These are phyloP conservation scores for Agapetus fuscipes DNA, from an alignment of 2,888 invertebrate genomes.

Conservation along the genomic window DNA sequence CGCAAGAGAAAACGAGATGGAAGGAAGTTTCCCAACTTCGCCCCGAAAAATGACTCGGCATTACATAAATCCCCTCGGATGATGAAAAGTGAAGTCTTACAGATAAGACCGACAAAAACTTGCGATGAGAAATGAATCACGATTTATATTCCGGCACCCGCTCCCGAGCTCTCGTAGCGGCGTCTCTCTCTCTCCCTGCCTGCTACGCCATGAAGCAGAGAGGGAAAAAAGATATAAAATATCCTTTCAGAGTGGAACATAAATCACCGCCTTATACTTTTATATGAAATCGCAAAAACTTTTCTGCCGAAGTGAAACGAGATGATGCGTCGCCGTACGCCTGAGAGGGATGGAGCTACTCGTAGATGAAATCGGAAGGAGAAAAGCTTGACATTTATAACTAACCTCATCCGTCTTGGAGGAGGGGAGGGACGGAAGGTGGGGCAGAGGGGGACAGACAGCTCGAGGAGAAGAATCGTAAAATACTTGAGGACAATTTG, in stretches of 20 bases:
- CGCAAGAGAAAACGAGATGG: conserved; percentile 24
- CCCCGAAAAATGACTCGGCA: conserved; percentile 52
- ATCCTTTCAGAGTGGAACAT: conserved; percentile 22
- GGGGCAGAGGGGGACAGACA: conserved; percentile 1
- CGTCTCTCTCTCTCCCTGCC: conserved; percentile 10
- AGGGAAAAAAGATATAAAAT: conserved; percentile 20
- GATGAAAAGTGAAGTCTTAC: conserved; percentile 53
- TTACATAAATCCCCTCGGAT: conserved; percentile 52
- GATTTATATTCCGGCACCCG: conserved; percentile 41
- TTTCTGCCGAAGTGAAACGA: conserved; percentile 16
- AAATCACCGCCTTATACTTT: conserved; percentile 25
- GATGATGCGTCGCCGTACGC: conserved; percentile 15
- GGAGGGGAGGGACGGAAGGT: conserved; percentile 1
- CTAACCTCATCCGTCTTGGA: conserved; percentile 23
- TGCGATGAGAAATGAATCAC: conserved; percentile 52
- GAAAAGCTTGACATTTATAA: conserved; percentile 23
- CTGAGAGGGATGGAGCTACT: conserved; percentile 10
- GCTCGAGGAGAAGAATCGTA: too few species aligned
- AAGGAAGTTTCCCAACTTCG: conserved; percentile 45
- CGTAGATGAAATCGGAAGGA: conserved; percentile 20
- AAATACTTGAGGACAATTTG: conserved; percentile 2
- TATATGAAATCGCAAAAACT: conserved; percentile 24
- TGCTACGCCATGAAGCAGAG: too few species aligned
- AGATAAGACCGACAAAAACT: conserved; percentile 53
- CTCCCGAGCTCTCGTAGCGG: conserved; percentile 4